These are phyloP conservation scores for Oscarella lobularis DNA, from an alignment of 37 sponge, comb jelly and placozoan species.

Conservation along the genomic window DNA sequence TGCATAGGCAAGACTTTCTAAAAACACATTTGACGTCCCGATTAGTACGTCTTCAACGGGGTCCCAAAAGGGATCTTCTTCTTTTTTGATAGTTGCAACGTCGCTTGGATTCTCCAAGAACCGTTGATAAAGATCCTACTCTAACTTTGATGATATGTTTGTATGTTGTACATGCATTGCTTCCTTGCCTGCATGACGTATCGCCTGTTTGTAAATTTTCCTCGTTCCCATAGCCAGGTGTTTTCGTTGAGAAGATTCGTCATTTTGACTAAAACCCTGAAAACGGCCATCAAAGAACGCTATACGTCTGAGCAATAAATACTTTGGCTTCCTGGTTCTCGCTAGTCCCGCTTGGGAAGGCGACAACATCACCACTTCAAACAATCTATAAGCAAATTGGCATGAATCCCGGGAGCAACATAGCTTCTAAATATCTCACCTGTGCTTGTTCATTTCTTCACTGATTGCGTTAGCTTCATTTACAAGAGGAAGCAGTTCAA, in stretches of 20 bases:
- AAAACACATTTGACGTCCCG: slow-evolving; percentile 25
- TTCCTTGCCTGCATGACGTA: slow-evolving; percentile 16
- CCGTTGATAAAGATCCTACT: slow-evolving; percentile 20
- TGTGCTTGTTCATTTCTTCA: slow-evolving; percentile 37
- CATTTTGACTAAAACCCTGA: slow-evolving; percentile 31
- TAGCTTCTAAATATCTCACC: slow-evolving; percentile 7
- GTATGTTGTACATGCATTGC: neutral
- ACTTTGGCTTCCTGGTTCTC: too few relatives aligned
- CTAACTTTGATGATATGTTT: neutral
- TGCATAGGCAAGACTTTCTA: slow-evolving; percentile 19
- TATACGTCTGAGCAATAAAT: too few relatives aligned
- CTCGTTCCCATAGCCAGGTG: slow-evolving; percentile 28
- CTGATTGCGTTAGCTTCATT: slow-evolving; percentile 22
- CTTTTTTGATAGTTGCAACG: slow-evolving; percentile 4
- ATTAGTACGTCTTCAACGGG: slow-evolving; percentile 25
- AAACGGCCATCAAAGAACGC: too few relatives aligned
- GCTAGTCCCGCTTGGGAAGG: too few relatives aligned
- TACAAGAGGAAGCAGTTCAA: slow-evolving; percentile 28
- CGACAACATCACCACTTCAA: slow-evolving; percentile 24
- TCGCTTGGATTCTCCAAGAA: slow-evolving; percentile 10
- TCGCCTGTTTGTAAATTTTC: slow-evolving; percentile 25
- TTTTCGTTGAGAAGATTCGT: slow-evolving; percentile 24
- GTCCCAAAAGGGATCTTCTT: slow-evolving; percentile 37
- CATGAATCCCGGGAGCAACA: neutral
- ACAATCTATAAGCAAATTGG: slow-evolving; percentile 2